These are phyloP conservation scores for Marisa cornuarietis DNA, from an alignment of 1,140 invertebrate species.

Conservation along the genomic window DNA sequence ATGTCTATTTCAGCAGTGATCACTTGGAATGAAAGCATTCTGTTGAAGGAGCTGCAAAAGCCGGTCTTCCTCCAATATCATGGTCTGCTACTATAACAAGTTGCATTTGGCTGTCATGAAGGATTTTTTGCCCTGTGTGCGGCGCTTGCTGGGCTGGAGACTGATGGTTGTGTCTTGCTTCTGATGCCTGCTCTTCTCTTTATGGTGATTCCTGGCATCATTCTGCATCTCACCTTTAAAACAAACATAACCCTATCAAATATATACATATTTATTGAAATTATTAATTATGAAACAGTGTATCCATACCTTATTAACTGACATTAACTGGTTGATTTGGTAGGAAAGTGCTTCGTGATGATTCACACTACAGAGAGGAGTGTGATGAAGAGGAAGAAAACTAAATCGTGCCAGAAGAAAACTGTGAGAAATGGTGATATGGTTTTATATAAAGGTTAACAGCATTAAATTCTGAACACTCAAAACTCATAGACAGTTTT, in stretches of 20 bases:
- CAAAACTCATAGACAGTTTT: background rate
- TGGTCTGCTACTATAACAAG: conserved; percentile 43
- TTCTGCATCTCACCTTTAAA: conserved; percentile 47
- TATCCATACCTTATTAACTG: too few relatives aligned
- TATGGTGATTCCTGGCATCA: conserved; percentile 39
- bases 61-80: background rate
- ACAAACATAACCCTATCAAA: background rate
- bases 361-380: too few relatives aligned
- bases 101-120: conserved; percentile 59
- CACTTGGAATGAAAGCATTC: background rate
- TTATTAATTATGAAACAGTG: too few relatives aligned
- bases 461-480: background rate
- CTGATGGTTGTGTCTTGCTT: conserved; percentile 52
- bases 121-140: conserved; percentile 59
- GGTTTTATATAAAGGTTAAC: background rate
- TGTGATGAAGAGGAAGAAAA: too few relatives aligned
- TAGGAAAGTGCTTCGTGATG: too few relatives aligned
- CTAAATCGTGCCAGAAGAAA: too few relatives aligned
- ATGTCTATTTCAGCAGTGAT: background rate
- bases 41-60: background rate
- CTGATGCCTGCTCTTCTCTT: conserved; percentile 40
- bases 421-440: too few relatives aligned
- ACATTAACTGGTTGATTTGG: too few relatives aligned
- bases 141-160: conserved; percentile 56
- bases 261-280: too few relatives aligned